A percentile compares a stretch with the other conserved stretches of the same genome.
These are phyloP conservation scores for Melanocharis versteri DNA, from an alignment of 2,113 vertebrate species.

Conservation along the genomic window DNA sequence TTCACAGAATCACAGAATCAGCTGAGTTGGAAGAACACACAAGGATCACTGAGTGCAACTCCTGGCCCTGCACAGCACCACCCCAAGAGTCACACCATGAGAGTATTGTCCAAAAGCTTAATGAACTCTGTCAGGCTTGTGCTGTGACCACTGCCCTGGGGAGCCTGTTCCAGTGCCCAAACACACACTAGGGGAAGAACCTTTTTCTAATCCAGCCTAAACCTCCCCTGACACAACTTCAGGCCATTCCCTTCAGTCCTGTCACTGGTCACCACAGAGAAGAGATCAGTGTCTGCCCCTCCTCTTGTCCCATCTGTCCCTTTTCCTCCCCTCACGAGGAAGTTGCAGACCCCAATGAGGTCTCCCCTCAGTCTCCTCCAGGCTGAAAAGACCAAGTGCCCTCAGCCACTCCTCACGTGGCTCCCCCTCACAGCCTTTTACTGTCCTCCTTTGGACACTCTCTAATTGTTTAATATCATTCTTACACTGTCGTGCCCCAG, in stretches of 20 bases:
- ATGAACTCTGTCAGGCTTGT: neutral
- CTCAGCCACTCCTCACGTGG: fast-evolving
- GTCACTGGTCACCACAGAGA: neutral
- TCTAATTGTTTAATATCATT: neutral
- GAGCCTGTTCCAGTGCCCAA: neutral
- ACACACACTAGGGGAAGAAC: neutral
- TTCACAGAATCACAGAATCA: neutral
- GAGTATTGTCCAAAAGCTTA: neutral
- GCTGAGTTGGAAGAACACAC: neutral
- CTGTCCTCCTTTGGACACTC: neutral
- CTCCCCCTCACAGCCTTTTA: neutral
- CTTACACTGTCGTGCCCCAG: neutral
- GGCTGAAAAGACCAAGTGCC: neutral
- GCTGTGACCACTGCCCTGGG: neutral
- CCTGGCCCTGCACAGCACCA: neutral
- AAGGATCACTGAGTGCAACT: neutral
- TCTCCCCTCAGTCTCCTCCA: neutral
- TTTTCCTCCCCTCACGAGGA: neutral
- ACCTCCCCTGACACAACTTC: neutral
- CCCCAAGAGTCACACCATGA: neutral
- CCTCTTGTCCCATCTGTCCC: neutral
- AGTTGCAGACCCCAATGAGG: neutral
- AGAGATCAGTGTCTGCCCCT: neutral
- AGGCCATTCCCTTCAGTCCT: neutral
- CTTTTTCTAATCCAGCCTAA: neutral